Evolutionary conservation across 2,113 vertebrate genomes (phyloP).

Genomic region (Uria lomvia): DNA sequence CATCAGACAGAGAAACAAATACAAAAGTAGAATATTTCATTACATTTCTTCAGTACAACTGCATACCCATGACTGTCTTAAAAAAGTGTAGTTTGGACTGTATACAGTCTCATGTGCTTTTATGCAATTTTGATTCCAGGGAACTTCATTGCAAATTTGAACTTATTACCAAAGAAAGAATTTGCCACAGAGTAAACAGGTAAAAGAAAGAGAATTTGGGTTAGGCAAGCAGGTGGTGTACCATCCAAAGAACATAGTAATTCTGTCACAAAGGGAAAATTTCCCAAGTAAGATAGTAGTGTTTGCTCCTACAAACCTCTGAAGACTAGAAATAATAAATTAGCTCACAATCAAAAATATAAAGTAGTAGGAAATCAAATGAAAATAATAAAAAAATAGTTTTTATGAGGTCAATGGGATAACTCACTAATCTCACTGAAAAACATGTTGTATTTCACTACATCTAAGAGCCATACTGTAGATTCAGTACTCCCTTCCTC

Average conservation of each 20-base stretch:
- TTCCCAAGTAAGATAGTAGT: background rate
- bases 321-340: background rate
- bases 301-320: background rate
- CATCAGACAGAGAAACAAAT: background rate
- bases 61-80: background rate
- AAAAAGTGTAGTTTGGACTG: background rate
- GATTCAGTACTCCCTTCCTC: background rate
- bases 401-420: background rate
- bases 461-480: background rate
- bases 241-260: background rate
- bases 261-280: background rate
- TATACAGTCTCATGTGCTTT: background rate
- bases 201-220: background rate
- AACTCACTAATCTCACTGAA: background rate
- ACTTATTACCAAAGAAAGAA: background rate
- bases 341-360: background rate
- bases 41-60: background rate
- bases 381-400: background rate
- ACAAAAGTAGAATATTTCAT: background rate
- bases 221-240: background rate
- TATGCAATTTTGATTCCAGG: background rate
- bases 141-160: background rate
- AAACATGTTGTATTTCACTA: background rate
- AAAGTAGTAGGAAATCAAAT: background rate
- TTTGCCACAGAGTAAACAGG: background rate